Base-by-base conservation (phyloP, 2,888 invertebrate species). In the Drosophila kambysellisi region DNA sequence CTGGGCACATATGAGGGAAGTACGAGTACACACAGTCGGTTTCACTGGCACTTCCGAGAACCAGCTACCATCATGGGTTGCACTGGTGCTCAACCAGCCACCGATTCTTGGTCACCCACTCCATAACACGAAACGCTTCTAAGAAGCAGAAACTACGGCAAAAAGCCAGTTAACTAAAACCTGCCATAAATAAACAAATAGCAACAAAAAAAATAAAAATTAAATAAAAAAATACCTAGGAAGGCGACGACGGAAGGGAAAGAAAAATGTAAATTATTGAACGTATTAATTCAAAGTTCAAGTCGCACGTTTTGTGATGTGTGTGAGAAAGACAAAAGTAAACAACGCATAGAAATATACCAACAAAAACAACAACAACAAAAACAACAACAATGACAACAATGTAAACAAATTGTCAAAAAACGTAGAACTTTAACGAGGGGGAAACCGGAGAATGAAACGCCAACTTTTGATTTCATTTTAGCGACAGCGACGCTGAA, bases 201-300 rank as follows among this genome's bases (percentile, higher is more conserved):
- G 46, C 20, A 58, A 29, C 39, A 63, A 46, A 69, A 70, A 64
- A 52, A 54, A 65, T 25, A 25, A 25, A 25, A 25, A 61, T 29
- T 43, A 63, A 46, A 69, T 68, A 66, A 62, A 64, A 52, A 54
- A 65, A 70, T 69, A 60, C 32, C 59, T 35, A 6, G 0, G 4
- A 51, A 62, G 57, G 54, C 48, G 46, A 4, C 25, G 35, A 57
- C 20, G 20, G 25, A 25, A 25, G 37, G 32, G 35, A 50, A 52
- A 74, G 25, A 25, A 74, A 83, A 58, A 89, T 86, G 82, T 88
- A 86, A 86, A 86, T 86, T 89, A 88, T 89, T 80, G 79, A 86
- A 88, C 75, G 82, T 87, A 88, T 86, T 86, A 89, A 88, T 88
- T 86, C 88, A 89, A 89, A 88, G 85, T 88, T 89, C 88, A 89